Evolutionary conservation across 2,888 invertebrate species (phyloP).

Genomic region (Tachina grossa): DNA sequence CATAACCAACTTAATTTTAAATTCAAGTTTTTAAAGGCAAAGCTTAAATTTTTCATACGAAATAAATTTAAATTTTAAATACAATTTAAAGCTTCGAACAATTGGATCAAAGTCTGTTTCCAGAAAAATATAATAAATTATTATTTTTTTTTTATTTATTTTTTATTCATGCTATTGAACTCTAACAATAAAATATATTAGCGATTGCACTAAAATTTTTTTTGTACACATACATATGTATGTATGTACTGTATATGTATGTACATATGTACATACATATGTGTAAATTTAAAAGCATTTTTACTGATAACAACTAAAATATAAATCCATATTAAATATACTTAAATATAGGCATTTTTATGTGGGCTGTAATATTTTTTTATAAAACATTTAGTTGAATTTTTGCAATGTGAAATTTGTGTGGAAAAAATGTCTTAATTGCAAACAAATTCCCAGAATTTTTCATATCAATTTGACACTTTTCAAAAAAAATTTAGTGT

Average conservation of each 20-base stretch:
- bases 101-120: constrained; percentile 1
- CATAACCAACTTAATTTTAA: background rate
- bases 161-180: constrained; percentile 12
- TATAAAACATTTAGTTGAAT: too few species aligned
- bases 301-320: too few species aligned
- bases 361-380: too few species aligned
- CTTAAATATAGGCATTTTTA: too few species aligned
- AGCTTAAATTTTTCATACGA: background rate
- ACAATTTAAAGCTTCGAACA: background rate
- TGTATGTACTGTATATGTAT: background rate
- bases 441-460: too few species aligned
- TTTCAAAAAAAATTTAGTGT: too few species aligned
- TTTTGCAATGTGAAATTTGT: too few species aligned
- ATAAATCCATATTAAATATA: too few species aligned
- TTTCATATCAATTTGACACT: too few species aligned
- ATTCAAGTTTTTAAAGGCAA: background rate
- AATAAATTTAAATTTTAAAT: background rate
- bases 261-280: too few species aligned
- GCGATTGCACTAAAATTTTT: background rate
- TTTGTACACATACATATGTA: background rate
- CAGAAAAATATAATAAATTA: background rate
- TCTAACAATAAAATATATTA: background rate
- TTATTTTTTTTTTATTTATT: background rate
- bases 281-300: too few species aligned
- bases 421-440: too few species aligned